These are phyloP conservation scores for Catajapyx aquilonaris DNA, from an alignment of 1,140 invertebrate species.

Conservation along the genomic window DNA sequence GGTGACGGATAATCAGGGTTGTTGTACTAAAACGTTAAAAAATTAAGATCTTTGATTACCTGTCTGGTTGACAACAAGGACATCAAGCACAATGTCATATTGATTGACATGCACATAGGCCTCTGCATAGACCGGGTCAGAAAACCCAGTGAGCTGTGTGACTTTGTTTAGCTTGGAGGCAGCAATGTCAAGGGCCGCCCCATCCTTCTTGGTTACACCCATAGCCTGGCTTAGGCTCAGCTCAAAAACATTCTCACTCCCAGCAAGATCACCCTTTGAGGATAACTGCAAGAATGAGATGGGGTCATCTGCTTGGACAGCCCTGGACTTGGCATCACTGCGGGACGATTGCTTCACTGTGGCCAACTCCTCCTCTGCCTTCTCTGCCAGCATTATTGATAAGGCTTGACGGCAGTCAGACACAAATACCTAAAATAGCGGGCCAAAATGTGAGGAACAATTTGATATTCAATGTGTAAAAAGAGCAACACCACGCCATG, in stretches of 20 bases:
- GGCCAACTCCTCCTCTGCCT: slow-evolving; percentile 35
- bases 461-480: too few species aligned
- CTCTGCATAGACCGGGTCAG: slow-evolving; percentile 97
- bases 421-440: too few species aligned
- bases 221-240: slow-evolving; percentile 76
- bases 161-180: slow-evolving; percentile 42
- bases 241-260: slow-evolving; percentile 80
- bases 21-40: too few species aligned
- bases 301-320: slow-evolving; percentile 68
- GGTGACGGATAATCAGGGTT: too few species aligned
- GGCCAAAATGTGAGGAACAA: too few species aligned
- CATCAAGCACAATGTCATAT: slow-evolving; percentile 94
- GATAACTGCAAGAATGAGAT: slow-evolving; percentile 69
- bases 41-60: too few species aligned
- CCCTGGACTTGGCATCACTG: slow-evolving; percentile 21
- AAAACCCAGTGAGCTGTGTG: slow-evolving; percentile 98
- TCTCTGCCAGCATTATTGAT: slow-evolving; percentile 63
- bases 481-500: too few species aligned
- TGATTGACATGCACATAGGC: slow-evolving; percentile 99
- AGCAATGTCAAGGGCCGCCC: slow-evolving; percentile 15
- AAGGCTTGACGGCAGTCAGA: slow-evolving; percentile 54
- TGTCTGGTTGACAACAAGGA: slow-evolving; percentile 95
- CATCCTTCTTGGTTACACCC: slow-evolving; percentile 21
- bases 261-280: slow-evolving; percentile 45
- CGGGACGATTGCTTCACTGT: slow-evolving; percentile 14